A percentile compares a stretch with the other conserved stretches of the same genome.
Evolutionary conservation across 30 jellyfish, hydroid and myxozoan genomes (phyloP).

Genomic region (Pelagia noctiluca): DNA sequence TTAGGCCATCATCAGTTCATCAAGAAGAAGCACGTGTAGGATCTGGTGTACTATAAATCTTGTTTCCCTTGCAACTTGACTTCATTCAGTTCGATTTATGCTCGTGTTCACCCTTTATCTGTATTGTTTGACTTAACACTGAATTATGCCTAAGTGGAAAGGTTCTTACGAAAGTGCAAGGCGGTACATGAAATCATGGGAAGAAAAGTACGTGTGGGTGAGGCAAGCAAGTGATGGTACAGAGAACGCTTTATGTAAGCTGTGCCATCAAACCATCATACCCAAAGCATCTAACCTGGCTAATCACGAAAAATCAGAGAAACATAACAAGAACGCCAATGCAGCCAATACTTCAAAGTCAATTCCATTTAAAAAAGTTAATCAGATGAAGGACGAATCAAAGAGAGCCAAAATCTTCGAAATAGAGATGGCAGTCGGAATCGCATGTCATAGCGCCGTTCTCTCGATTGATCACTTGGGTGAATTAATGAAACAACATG

Average conservation of each 20-base stretch:
- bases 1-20: too few relatives aligned
- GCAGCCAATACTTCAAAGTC: not conserved
- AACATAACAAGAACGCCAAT: constrained; percentile 31
- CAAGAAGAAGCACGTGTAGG: too few relatives aligned
- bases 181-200: constrained; percentile 47
- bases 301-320: constrained; percentile 38
- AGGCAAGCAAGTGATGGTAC: constrained; percentile 50
- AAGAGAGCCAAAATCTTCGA: too few relatives aligned
- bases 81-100: too few relatives aligned
- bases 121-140: too few relatives aligned
- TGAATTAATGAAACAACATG: constrained; percentile 50
- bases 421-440: constrained; percentile 54
- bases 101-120: too few relatives aligned
- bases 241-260: constrained; percentile 59
- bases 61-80: too few relatives aligned
- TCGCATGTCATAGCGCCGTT: constrained; percentile 67
- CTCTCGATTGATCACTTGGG: constrained; percentile 62
- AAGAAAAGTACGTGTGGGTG: constrained; percentile 59
- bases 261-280: constrained; percentile 29
- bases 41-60: too few relatives aligned
- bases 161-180: constrained; percentile 47
- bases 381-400: not conserved
- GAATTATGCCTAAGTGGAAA: constrained; percentile 46
- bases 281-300: constrained; percentile 48
- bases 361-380: not conserved